Conservation (phyloP, 2,113 vertebrate genomes). For the Takifugu bimaculatus region DNA sequence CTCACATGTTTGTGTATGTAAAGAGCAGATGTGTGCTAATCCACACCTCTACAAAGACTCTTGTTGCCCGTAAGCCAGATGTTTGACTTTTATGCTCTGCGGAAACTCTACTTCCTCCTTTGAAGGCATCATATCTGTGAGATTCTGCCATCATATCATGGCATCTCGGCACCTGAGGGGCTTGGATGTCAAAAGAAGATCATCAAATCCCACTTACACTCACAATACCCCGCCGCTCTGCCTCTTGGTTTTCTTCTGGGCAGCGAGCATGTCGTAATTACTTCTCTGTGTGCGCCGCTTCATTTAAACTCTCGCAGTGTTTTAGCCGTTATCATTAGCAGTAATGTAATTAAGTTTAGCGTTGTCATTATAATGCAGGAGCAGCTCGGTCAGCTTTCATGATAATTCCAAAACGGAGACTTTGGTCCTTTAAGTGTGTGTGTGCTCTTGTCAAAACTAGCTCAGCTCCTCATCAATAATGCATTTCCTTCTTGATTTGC, state of each 20-base stretch:
- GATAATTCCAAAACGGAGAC: not conserved
- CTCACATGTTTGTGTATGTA: not conserved
- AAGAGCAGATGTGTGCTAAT: conserved; percentile 3
- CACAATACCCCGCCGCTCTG: not conserved
- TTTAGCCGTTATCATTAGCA: not conserved
- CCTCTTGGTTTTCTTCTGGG: not conserved
- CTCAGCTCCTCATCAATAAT: not conserved
- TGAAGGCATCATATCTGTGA: conserved; percentile 31
- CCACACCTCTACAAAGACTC: conserved; percentile 5
- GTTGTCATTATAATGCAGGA: not conserved
- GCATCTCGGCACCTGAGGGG: conserved; percentile 32
- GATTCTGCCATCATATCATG: conserved; percentile 22
- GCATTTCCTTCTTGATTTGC: not conserved
- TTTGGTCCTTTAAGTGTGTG: not conserved
- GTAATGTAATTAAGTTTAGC: not conserved
- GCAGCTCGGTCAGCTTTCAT: not conserved
- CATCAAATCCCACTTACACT: conserved; percentile 34
- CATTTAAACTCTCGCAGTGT: conserved; percentile 8
- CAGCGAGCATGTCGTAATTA: conserved; percentile 22
- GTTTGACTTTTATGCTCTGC: conserved; percentile 18
- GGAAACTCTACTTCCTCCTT: conserved; percentile 23
- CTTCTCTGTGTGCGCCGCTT: not conserved
- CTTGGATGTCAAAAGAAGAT: conserved; percentile 55
- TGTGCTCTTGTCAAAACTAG: not conserved
- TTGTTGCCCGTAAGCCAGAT: conserved; percentile 12